Base-by-base conservation (phyloP, 2,888 invertebrate genomes). In the Eilema depressum region DNA sequence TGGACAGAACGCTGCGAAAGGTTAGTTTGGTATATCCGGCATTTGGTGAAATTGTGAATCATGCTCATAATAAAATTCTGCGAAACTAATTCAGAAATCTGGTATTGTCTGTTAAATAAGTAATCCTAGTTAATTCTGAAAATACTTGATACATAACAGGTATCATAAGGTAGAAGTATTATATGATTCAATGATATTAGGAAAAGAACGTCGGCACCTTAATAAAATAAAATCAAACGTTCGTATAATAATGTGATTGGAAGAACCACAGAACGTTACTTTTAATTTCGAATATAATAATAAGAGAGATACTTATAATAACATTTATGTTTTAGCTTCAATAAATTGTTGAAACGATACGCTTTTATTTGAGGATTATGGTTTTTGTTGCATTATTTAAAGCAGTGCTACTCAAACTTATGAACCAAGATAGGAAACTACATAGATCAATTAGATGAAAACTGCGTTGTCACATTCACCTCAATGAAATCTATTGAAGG, bases 181-280 rank as follows among this genome's bases (percentile, higher is more conserved):
- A 8, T 37, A 37, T 37, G 37, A 14, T 14, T 37, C 41, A 41
- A 41, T 41, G 14, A 41, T 41, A 41, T 17, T 41, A 17, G 41
- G 53, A 64, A 63, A 26, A 25, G 41, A 63, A 14, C 25, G n/a
- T 33, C 1, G 30, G 25, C 47, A 67, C 53, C 37, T 20, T 30
- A 68, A 66, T 73, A 63, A 73, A 68, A 66, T 73, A 63, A 73
- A 69, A 73, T 30, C 70, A 47, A 63, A 75, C 67, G 69, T 59
- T 57, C 37, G 20, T 61, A 20, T 56, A 47, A 69, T 68, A 70
- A 63, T 73, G 53, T 69, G 63, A 68, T 66, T 60, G 59, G 59
- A 59, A 66, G 28, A 66, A 66, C 17, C 47, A 41, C 26, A 59
- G 2, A 60, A 37, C 41, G 28, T 66, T 59, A 59, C 57, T 41